These are phyloP conservation scores for Tachysurus fulvidraco DNA, from an alignment of 2,113 vertebrate species.

Conservation along the genomic window DNA sequence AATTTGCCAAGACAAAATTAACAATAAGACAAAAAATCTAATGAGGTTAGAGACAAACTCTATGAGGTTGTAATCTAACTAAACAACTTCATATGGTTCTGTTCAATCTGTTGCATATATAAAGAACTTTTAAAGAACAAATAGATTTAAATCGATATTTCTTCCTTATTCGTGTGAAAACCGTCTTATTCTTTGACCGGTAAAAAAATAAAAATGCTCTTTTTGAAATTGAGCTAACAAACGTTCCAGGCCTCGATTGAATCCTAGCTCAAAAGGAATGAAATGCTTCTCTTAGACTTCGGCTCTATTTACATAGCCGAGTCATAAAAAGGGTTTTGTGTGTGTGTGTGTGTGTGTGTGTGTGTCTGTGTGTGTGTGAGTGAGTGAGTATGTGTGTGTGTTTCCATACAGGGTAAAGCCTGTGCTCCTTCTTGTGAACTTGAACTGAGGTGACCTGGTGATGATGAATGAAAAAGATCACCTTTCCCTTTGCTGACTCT, in stretches of 20 bases:
- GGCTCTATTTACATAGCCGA: conserved; percentile 44
- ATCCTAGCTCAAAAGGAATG: conserved; percentile 29
- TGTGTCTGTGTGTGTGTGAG: not conserved
- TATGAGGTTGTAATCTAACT: no score
- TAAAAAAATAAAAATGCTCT: not conserved
- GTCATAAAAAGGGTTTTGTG: conserved; percentile 21
- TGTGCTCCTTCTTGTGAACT: conserved; percentile 55
- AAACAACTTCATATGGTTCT: not conserved
- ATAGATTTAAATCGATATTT: not conserved
- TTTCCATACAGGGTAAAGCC: conserved; percentile 33
- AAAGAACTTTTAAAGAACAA: not conserved
- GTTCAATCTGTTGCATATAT: not conserved
- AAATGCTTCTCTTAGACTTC: conserved; percentile 34
- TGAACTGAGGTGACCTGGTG: conserved; percentile 64
- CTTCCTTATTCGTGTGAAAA: not conserved
- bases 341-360: not conserved
- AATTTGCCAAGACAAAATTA: not conserved
- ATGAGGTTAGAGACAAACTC: not conserved
- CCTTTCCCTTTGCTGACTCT: conserved; percentile 55
- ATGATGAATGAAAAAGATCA: conserved; percentile 65
- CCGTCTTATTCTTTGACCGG: not conserved
- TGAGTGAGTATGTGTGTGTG: not conserved
- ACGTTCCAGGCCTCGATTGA: not conserved
- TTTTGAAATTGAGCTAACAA: not conserved
- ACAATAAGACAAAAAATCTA: not conserved